phyloP scores from a whole-genome alignment of 2,888 invertebrate genomes.

The Ornithoptera alexandrae region DNA sequence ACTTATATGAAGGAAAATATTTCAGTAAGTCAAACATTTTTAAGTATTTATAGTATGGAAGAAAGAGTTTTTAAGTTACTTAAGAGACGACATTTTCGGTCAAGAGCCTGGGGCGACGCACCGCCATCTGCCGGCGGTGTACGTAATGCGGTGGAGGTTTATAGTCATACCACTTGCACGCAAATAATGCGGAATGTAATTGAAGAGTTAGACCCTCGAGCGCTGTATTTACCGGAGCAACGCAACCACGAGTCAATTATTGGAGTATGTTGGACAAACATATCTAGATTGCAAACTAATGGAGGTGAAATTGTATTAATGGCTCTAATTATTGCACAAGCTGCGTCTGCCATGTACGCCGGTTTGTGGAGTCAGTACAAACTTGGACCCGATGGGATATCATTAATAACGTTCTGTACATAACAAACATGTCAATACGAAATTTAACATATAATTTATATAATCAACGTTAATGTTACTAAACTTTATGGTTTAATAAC shows the following conservation, averaged over 20 bases:
- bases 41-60: not conserved
- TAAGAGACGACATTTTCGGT: slow-evolving; percentile 18
- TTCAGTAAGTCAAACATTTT: not conserved
- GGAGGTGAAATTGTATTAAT: slow-evolving; percentile 1
- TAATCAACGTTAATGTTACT: no score
- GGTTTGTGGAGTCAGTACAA: not conserved
- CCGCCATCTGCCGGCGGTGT: slow-evolving; percentile 40
- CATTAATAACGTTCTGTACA: not conserved
- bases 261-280: slow-evolving; percentile 24
- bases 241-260: slow-evolving; percentile 22
- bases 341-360: not conserved
- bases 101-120: slow-evolving; percentile 34
- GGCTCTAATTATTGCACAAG: slow-evolving; percentile 4
- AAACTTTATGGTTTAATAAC: no score
- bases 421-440: not conserved
- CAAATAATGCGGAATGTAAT: slow-evolving; percentile 26
- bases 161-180: slow-evolving; percentile 20
- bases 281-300: slow-evolving; percentile 18
- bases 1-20: not conserved
- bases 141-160: slow-evolving; percentile 34
- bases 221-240: slow-evolving; percentile 14
- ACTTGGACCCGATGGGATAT: not conserved
- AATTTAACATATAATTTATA: no score
- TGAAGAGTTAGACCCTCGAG: slow-evolving; percentile 20
- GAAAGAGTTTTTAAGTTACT: not conserved